Base-by-base conservation (phyloP, 2,888 invertebrate genomes). In the Stramonita haemastoma region DNA sequence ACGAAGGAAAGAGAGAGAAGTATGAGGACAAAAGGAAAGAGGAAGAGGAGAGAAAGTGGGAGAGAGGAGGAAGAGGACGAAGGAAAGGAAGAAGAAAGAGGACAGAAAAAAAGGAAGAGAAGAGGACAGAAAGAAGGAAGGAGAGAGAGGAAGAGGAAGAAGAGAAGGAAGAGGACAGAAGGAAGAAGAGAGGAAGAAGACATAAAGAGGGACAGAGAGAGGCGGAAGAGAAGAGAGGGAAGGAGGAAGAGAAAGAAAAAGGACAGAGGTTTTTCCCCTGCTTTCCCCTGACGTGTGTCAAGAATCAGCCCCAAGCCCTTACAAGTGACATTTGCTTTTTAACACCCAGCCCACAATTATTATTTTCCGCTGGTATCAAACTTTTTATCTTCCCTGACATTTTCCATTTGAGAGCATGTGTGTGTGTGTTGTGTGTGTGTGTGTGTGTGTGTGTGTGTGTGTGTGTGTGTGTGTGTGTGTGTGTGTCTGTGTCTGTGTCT, bases 401-500 rank as follows among this genome's bases (percentile, higher is more conserved):
- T 46, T 46, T 46, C 46, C 46, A 46, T 46, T 46, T 46, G 46
- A 8, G 46, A 46, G 46, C 46, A 8, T 60, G 60, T 60, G 60
- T 22, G 73, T n/a, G 73, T n/a, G 73, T n/a, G 73, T n/a, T 22
- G n/a, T n/a, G 4, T 60, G 60, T 13, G 60, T 60, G 60, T 15
- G 73, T n/a, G 73, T n/a, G 73, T n/a, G 73, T n/a, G 46, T 46
- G 46, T 8, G 46, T 73, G 73, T 73, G 73, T 29, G 83, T 34
- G 83, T 46, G 83, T 22, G 46, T 46, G 83, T 83, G 83, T 46
- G 83, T 36, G 83, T 4, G 83, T 34, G 83, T 46, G 83, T 34
- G 83, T 83, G 46, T 46, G 83, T 83, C 32, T 36, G 36, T 81
- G 81, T 81, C 32, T 81, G 81, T 13, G 81, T 36, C 19, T 81